Percentiles rank a stretch among this genome's conserved stretches.
phyloP scores from a whole-genome alignment of 37 sponge, comb jelly and placozoan genomes.

The Oopsacas minuta region DNA sequence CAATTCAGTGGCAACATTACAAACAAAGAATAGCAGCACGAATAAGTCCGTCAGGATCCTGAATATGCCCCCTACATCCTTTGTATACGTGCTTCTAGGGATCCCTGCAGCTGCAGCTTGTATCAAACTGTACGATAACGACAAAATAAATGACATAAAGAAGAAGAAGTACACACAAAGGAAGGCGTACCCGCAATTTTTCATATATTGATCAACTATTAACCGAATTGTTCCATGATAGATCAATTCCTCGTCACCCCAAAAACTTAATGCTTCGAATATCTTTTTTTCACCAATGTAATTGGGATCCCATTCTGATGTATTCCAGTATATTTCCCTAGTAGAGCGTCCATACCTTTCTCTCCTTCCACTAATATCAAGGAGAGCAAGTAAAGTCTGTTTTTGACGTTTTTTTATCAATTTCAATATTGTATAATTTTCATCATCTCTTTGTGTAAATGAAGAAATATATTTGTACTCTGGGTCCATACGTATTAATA shows the following conservation, averaged over 20 bases:
- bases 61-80: not conserved
- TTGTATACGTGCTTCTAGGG: not conserved
- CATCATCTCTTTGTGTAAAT: not conserved
- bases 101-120: not conserved
- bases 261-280: not conserved
- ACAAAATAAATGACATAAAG: not conserved
- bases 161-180: not conserved
- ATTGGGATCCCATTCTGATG: not conserved
- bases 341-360: too few species aligned
- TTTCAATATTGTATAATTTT: not conserved
- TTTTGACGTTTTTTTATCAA: not conserved
- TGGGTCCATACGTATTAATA: not conserved
- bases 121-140: not conserved
- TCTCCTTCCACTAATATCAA: too few species aligned
- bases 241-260: not conserved
- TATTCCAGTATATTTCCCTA: not conserved
- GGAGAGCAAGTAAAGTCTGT: not conserved
- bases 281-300: not conserved
- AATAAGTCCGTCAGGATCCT: not conserved
- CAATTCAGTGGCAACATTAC: not conserved
- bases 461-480: not conserved
- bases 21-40: not conserved
- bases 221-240: not conserved
- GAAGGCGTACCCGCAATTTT: not conserved
- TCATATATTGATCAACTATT: not conserved